Evolutionary conservation across 2,797 vertebrate species (phyloP).

Genomic region (Tachyglossus aculeatus): DNA sequence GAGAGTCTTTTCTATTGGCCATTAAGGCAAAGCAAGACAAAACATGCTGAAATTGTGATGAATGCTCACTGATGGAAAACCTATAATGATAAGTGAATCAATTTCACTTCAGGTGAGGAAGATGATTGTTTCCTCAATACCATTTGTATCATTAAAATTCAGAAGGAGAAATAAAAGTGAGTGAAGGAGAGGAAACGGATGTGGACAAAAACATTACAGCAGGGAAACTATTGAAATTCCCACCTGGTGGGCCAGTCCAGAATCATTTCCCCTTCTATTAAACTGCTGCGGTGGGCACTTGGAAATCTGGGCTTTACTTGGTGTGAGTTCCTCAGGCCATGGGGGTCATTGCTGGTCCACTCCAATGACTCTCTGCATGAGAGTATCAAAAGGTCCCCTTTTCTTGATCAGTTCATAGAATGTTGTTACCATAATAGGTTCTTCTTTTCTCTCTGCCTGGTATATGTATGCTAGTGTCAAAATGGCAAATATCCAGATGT

Average conservation of each 20-base stretch:
- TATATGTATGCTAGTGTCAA: too few relatives aligned
- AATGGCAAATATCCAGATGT: too few relatives aligned
- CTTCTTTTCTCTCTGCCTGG: too few relatives aligned
- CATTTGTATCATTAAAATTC: slow-evolving; percentile 27
- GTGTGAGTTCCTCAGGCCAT: neutral
- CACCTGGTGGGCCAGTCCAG: fast-evolving
- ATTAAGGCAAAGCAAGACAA: slow-evolving; percentile 50
- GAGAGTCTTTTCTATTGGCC: slow-evolving; percentile 45
- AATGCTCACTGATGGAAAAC: slow-evolving; percentile 51
- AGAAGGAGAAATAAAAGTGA: neutral
- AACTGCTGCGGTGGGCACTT: neutral
- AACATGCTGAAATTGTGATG: slow-evolving; percentile 45
- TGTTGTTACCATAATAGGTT: too few relatives aligned
- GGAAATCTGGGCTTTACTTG: neutral
- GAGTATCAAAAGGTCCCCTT: too few relatives aligned
- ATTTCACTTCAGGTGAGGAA: slow-evolving; percentile 52
- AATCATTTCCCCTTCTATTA: neutral
- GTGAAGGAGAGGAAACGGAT: neutral
- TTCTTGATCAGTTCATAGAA: too few relatives aligned
- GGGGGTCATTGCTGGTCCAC: neutral
- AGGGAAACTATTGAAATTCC: slow-evolving; percentile 6
- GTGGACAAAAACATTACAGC: neutral
- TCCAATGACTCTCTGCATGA: too few relatives aligned
- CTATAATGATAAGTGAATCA: slow-evolving; percentile 39
- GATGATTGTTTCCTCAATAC: slow-evolving; percentile 22